Evolutionary conservation across 2,888 invertebrate genomes (phyloP), one percentile per base, ranked within the genome.

Genomic region (Acleris holmiana): DNA sequence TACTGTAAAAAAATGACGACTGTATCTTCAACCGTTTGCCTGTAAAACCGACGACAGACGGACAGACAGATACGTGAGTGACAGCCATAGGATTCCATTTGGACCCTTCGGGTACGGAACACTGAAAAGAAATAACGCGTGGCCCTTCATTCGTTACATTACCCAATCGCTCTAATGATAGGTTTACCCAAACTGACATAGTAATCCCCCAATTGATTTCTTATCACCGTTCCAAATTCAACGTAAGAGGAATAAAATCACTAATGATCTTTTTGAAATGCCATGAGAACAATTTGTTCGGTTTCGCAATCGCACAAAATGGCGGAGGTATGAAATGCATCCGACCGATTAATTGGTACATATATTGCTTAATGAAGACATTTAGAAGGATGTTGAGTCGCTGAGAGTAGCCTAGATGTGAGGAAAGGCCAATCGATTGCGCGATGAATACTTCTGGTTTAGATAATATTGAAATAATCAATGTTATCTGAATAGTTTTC

Each of bases 191-290:
- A 35, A 57, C 46, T 54, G 54, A 54, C 41, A 18, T 4, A 48
- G 41, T 25, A 46, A 35, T 51, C 21, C 7, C 7, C 40, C 29
- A 58, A 58, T 57, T 57, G 57, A 58, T 58, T 58, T 49, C 17
- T 44, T n/a, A 44, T 58, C 48, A 58, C 40, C 19, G 47, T 47
- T 19, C 35, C 17, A 40, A 58, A 58, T 58, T 19, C 35, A 48
- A 58, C 4, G 49, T 17, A 40, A 7, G 15, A 48, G 47, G 15
- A 57, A n/a, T 49, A 49, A 49, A 49, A 49, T 49, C 40, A 40
- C 57, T 58, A 58, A 58, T 58, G 57, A 58, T 58, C 48, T 21
- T 55, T 55, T 23, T n/a, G 48, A 58, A 58, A 58, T 58, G 57
- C 21, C 57, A 58, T 58, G 57, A 58, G 57, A 58, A 49, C 55